Evolutionary conservation across 2,113 vertebrate species (phyloP).

Genomic region (Pitta sordida): DNA sequence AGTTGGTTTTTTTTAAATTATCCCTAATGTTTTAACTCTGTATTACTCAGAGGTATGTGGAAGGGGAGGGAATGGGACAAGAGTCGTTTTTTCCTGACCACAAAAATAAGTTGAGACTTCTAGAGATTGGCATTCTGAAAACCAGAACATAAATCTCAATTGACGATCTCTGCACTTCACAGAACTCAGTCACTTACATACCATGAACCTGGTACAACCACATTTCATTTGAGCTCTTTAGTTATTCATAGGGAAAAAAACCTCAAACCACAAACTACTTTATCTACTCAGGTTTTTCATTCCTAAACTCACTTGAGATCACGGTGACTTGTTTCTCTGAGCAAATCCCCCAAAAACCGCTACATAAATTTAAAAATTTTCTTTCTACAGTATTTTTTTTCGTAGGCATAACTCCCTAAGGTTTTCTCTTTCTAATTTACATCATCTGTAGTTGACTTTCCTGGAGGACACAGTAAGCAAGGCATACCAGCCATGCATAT

Average conservation of each 20-base stretch:
- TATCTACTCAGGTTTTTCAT: background rate
- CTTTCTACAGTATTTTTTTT: background rate
- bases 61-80: fast-evolving
- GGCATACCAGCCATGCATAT: background rate
- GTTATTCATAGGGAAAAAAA: background rate
- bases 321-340: background rate
- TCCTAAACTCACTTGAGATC: background rate
- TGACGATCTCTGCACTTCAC: background rate
- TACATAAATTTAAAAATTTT: background rate
- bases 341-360: background rate
- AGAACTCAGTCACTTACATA: background rate
- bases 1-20: background rate
- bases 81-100: background rate
- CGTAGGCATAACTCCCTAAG: background rate
- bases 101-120: background rate
- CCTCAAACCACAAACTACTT: background rate
- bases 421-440: background rate
- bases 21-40: background rate
- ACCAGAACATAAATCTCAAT: background rate
- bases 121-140: background rate
- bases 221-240: background rate
- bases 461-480: background rate
- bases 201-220: background rate
- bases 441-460: background rate
- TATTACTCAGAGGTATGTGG: background rate